These are phyloP conservation scores for Nasonovia ribisnigri DNA, from an alignment of 2,888 invertebrate species.

Conservation along the genomic window DNA sequence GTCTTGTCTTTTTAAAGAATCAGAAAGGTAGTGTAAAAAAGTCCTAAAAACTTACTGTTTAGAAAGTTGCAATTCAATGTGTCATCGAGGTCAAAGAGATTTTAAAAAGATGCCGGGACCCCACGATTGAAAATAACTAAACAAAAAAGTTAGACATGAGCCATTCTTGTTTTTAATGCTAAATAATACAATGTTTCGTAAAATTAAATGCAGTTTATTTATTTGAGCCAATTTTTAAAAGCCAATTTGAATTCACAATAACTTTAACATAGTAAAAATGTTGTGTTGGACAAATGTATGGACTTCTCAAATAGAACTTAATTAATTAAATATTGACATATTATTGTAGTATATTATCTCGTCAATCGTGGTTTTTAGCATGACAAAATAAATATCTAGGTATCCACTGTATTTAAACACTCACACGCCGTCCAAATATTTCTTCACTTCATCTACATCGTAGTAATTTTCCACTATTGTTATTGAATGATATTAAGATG, in stretches of 20 bases:
- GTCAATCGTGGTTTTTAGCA: neutral
- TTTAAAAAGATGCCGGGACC: neutral
- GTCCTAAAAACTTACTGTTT: neutral
- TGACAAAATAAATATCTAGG: neutral
- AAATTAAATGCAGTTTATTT: neutral
- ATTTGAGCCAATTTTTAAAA: neutral
- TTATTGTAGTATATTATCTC: neutral
- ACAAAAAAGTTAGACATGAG: neutral
- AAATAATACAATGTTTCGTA: neutral
- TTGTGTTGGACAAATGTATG: neutral
- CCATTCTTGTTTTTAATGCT: neutral
- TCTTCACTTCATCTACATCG: neutral
- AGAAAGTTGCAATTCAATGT: neutral
- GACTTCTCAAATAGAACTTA: neutral
- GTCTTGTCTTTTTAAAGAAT: neutral
- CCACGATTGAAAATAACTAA: neutral
- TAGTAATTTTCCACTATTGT: neutral
- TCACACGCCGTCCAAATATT: neutral
- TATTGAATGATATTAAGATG: neutral
- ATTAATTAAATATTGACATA: neutral
- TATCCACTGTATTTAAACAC: neutral
- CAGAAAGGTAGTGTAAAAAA: neutral
- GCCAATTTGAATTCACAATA: neutral
- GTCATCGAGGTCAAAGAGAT: neutral
- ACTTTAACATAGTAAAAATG: neutral